A percentile compares a stretch with the other conserved stretches of the same genome.
phyloP scores from a whole-genome alignment of 2,113 vertebrate species.

The rat (Rattus norvegicus) region DNA sequence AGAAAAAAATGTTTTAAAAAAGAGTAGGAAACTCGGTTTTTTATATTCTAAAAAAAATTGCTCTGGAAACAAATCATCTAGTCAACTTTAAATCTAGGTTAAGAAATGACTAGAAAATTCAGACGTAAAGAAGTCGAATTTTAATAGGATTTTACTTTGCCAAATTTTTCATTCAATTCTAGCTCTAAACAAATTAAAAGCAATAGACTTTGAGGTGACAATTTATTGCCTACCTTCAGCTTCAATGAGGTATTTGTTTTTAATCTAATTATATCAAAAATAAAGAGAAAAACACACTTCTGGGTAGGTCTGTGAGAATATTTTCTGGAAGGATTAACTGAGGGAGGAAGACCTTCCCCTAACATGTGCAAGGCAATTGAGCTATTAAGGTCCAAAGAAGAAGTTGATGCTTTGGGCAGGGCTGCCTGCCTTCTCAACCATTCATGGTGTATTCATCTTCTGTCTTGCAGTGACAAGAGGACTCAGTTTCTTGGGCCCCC shows the following conservation, averaged over 20 bases:
- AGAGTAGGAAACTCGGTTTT: not conserved
- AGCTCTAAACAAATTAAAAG: slow-evolving; percentile 23
- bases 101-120: not conserved
- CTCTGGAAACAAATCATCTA: slow-evolving; percentile 1
- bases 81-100: not conserved
- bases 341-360: not conserved
- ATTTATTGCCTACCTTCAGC: not conserved
- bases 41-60: slow-evolving; percentile 31
- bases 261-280: not conserved
- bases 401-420: not conserved
- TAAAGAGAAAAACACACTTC: not conserved
- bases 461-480: not conserved
- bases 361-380: not conserved
- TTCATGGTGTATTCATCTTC: not conserved
- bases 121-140: not conserved
- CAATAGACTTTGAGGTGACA: not conserved
- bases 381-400: not conserved
- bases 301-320: not conserved
- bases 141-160: not conserved
- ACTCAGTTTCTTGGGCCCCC: not conserved
- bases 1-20: too few species aligned
- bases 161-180: not conserved
- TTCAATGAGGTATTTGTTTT: not conserved
- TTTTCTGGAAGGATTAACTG: not conserved
- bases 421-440: not conserved